Base-by-base conservation (phyloP, 2,113 vertebrate genomes). In the Typhlomys cinereus region DNA sequence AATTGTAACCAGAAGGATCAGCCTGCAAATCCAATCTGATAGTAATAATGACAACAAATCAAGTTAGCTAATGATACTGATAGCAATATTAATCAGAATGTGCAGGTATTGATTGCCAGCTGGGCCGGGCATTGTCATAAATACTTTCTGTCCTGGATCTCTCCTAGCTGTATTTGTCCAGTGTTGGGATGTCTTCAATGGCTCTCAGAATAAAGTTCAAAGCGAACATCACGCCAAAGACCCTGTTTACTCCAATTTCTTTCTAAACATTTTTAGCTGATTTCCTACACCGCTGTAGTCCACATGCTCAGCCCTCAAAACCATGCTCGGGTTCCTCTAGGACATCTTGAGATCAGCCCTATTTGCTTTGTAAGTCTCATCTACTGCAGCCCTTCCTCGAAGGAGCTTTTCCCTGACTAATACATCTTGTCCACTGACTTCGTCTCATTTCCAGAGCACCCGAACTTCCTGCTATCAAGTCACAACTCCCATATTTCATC, bases 161-260 rank as follows among this genome's bases (percentile, higher is more conserved):
- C 25, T 17, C 79, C 36, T 67, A 67, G 66, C 76, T 23, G 12
- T 50, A 46, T 50, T 27, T 73, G 29, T 25, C 34, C 59, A 23
- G 10, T 41, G 46, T 62, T 81, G 61, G 67, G 84, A 54, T 62
- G 34, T 89, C 52, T 69, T 80, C 50, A 27, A 0, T 75, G 61
- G 6, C 52, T 92, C 62, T 71, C 36, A 52, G 69, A 14, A 52
- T 88, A 36, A 93, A 92, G 18, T 66, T 52, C 20, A 93, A 76
- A 57, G 11, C 83, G 44, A 50, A 87, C 17, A 80, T 15, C 59
- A 71, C 8, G 17, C 12, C 18, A 31, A 54, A 66, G 41, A 31
- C 18, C 10, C 81, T 88, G 61, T 36, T 70, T 79, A 64, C 64
- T 34, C 18, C 48, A 59, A 54, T 7, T 8, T 89, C 41, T 85